Evolutionary conservation across 2,797 vertebrate species (phyloP).

Genomic region (Clarias fuscus): DNA sequence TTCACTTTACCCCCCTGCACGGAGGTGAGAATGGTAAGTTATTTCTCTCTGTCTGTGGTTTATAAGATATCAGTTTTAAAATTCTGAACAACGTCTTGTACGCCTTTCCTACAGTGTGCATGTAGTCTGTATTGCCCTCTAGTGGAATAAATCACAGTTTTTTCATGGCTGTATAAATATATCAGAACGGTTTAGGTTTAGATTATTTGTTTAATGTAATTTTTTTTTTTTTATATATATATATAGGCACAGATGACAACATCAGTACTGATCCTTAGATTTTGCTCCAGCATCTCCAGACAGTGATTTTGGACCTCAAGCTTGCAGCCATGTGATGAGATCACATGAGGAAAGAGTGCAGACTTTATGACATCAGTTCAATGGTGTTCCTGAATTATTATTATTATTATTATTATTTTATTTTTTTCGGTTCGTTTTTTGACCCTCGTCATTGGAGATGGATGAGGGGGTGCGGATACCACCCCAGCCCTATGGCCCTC

Average conservation of each 20-base stretch:
- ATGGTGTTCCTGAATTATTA: conserved; percentile 91
- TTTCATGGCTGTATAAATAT: not conserved
- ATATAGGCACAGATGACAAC: conserved; percentile 26
- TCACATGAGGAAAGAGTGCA: conserved; percentile 84
- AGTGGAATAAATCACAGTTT: conserved; percentile 57
- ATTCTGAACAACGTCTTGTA: not conserved
- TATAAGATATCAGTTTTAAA: not conserved
- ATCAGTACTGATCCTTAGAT: conserved; percentile 30
- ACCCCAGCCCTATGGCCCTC: conserved; percentile 28
- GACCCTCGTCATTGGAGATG: conserved; percentile 51
- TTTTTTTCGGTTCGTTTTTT: conserved; percentile 63
- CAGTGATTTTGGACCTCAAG: conserved; percentile 79
- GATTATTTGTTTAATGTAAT: not conserved
- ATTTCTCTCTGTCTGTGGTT: conserved; percentile 40
- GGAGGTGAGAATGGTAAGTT: conserved; percentile 96
- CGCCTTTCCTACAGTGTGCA: not conserved
- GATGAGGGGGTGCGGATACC: conserved; percentile 52
- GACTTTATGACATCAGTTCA: conserved; percentile 94
- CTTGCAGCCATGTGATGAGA: conserved; percentile 91
- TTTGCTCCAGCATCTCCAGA: conserved; percentile 70
- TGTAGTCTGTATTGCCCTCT: conserved; percentile 61
- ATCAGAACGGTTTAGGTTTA: not conserved
- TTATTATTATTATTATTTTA: no score
- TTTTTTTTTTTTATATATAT: not conserved
- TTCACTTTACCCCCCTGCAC: conserved; percentile 83